Evolutionary conservation across 1,140 invertebrate genomes (phyloP).

Genomic region (Amyelois transitella): DNA sequence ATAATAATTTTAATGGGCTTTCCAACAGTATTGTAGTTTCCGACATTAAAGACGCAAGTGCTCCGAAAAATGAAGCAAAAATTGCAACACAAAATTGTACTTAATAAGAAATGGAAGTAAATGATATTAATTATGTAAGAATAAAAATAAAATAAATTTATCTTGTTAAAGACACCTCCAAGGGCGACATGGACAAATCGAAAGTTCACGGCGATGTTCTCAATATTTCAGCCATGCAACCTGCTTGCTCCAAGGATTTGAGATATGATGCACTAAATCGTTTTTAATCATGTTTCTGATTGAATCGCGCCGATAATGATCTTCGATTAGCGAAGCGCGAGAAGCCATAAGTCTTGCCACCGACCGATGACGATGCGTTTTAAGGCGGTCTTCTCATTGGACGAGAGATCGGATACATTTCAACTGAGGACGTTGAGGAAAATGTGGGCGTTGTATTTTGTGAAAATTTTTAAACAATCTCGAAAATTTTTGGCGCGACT

Average conservation of each 20-base stretch:
- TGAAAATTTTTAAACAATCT: no score
- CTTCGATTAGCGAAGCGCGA: slow-evolving; percentile 50
- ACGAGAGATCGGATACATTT: no score
- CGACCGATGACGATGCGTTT: slow-evolving; percentile 1
- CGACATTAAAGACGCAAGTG: no score
- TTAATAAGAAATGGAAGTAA: not conserved
- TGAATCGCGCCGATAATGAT: slow-evolving; percentile 59
- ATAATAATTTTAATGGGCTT: no score
- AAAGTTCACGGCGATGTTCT: not conserved
- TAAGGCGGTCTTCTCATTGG: not conserved
- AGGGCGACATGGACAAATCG: not conserved
- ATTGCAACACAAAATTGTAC: no score
- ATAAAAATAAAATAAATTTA: not conserved
- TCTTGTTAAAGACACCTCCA: not conserved
- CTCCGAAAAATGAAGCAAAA: no score
- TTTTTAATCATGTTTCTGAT: slow-evolving; percentile 63
- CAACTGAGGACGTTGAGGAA: no score
- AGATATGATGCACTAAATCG: slow-evolving; percentile 47
- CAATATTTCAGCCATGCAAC: not conserved
- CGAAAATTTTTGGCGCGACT: no score
- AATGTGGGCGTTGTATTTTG: no score
- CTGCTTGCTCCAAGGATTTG: slow-evolving; percentile 4
- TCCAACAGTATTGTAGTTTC: no score
- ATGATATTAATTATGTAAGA: not conserved
- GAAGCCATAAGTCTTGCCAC: slow-evolving; percentile 16